These are phyloP conservation scores for Illadopsis cleaveri DNA, from an alignment of 2,113 vertebrate genomes.

Conservation along the genomic window DNA sequence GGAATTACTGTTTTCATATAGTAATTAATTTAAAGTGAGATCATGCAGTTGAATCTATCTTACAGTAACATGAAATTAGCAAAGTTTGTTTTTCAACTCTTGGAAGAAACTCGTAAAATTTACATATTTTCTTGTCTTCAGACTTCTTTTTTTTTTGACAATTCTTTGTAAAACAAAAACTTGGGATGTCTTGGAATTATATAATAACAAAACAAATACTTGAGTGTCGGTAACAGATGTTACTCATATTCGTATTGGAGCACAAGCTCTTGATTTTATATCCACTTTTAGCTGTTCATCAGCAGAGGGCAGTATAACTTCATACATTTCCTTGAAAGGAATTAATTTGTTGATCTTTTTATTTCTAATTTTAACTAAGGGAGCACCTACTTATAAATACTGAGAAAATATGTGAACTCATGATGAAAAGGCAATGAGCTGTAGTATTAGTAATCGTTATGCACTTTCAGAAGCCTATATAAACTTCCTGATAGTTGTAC, in stretches of 20 bases:
- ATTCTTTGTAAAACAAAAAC: neutral
- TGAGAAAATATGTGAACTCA: constrained; percentile 14
- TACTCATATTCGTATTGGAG: neutral
- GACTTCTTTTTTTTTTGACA: neutral
- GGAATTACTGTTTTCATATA: neutral
- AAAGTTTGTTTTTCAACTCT: neutral
- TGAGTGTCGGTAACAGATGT: neutral
- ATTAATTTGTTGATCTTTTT: constrained; percentile 38
- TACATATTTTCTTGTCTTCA: neutral
- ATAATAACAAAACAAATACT: neutral
- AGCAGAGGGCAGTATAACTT: constrained; percentile 71
- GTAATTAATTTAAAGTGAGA: neutral
- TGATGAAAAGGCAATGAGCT: constrained; percentile 53
- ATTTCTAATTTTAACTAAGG: constrained; percentile 40
- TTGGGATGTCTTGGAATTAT: neutral
- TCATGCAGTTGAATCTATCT: neutral
- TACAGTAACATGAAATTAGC: neutral
- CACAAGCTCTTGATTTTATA: neutral
- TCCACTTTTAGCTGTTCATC: constrained; percentile 39
- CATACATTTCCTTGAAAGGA: neutral
- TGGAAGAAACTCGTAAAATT: neutral
- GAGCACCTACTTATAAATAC: constrained; percentile 43
- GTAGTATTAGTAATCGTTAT: constrained; percentile 32
- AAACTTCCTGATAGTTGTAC: neutral
- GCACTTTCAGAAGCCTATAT: neutral